phyloP scores from a whole-genome alignment of 2,797 vertebrate genomes.

The Anableps anableps region DNA sequence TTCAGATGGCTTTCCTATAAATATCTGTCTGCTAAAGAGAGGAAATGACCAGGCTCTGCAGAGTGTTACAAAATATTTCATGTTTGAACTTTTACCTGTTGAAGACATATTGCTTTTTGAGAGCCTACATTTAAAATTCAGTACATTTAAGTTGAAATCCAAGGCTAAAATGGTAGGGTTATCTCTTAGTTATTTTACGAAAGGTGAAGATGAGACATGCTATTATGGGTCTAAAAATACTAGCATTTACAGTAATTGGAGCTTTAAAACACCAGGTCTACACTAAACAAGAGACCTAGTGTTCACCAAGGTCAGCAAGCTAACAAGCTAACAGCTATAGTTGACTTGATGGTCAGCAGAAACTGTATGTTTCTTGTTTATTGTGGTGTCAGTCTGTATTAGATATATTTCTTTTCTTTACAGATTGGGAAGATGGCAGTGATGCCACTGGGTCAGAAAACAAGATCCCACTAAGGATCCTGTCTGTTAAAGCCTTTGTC shows the following conservation, averaged over 20 bases:
- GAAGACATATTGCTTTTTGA: constrained; percentile 32
- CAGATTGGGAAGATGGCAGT: no score
- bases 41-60: constrained; percentile 46
- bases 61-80: constrained; percentile 8
- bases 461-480: no score
- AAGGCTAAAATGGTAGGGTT: not conserved
- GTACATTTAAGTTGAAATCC: constrained; percentile 27
- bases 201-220: not conserved
- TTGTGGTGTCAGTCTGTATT: not conserved
- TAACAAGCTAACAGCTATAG: not conserved
- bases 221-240: not conserved
- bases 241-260: not conserved
- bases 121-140: constrained; percentile 39
- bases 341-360: no score
- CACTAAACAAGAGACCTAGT: not conserved
- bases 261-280: not conserved
- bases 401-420: no score
- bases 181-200: constrained; percentile 26
- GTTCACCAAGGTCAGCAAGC: no score
- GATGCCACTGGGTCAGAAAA: no score
- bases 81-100: constrained; percentile 22
- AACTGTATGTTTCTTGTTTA: not conserved
- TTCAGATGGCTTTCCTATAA: constrained; percentile 75
- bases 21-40: constrained; percentile 65
- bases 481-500: no score